phyloP scores from a whole-genome alignment of 1,140 invertebrate species.

The Drosophila orena region DNA sequence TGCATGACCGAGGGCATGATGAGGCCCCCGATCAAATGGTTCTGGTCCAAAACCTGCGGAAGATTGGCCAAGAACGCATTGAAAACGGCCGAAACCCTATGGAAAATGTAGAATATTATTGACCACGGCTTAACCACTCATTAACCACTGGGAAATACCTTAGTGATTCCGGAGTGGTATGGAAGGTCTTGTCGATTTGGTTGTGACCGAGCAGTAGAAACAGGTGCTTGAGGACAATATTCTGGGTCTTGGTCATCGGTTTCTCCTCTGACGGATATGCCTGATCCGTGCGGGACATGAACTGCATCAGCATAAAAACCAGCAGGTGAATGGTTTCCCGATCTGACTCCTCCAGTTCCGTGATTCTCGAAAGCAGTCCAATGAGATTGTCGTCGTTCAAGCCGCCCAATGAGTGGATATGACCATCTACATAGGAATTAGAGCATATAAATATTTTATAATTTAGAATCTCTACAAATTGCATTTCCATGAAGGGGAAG shows the following conservation, averaged over 20 bases:
- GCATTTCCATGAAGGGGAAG: not conserved
- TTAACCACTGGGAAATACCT: conserved; percentile 86
- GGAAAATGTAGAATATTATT: not conserved
- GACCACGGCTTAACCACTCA: no score
- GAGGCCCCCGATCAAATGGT: conserved; percentile 94
- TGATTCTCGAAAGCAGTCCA: conserved; percentile 90
- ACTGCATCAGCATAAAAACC: conserved; percentile 98
- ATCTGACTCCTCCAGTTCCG: conserved; percentile 97
- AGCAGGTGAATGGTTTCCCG: conserved; percentile 97
- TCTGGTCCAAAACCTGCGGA: conserved; percentile 97
- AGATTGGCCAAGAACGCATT: conserved; percentile 97
- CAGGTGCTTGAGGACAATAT: conserved; percentile 95
- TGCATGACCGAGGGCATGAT: conserved; percentile 94
- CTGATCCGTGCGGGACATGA: conserved; percentile 90
- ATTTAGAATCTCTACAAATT: not conserved
- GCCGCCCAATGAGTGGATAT: conserved; percentile 90
- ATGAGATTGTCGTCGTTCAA: conserved; percentile 90
- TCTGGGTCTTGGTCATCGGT: conserved; percentile 90
- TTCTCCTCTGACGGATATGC: conserved; percentile 95
- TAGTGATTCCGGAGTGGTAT: conserved; percentile 94
- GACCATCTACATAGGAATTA: conserved; percentile 87
- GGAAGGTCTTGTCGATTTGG: conserved; percentile 94
- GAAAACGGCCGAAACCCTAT: conserved; percentile 93
- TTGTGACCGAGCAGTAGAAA: conserved; percentile 97
- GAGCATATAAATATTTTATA: not conserved